These are phyloP conservation scores for Tanypteryx hageni DNA, from an alignment of 2,888 invertebrate species.

Conservation along the genomic window DNA sequence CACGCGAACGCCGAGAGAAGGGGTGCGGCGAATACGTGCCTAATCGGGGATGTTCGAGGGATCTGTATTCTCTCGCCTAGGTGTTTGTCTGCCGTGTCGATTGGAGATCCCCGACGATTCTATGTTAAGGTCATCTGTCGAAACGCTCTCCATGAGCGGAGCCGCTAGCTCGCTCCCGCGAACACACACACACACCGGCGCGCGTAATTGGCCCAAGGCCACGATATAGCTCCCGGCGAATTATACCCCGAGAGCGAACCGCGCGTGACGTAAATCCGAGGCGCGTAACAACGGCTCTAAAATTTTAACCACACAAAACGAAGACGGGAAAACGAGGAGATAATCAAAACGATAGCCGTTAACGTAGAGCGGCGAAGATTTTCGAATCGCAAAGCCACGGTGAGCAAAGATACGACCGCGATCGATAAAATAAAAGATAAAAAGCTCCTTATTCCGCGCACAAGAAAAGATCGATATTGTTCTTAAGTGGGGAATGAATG, in stretches of 20 bases:
- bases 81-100: too few species aligned
- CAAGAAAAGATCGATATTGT: not conserved
- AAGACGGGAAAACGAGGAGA: not conserved
- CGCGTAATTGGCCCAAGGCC: constrained; percentile 1
- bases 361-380: not conserved
- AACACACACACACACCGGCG: not conserved
- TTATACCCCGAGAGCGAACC: not conserved
- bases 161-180: too few species aligned
- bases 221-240: not conserved
- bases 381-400: not conserved
- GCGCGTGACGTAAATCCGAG: not conserved
- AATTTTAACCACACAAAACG: not conserved
- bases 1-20: not conserved
- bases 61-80: too few species aligned
- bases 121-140: not conserved
- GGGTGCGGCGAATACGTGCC: too few species aligned
- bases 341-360: not conserved
- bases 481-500: not conserved
- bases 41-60: too few species aligned
- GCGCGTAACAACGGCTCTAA: not conserved
- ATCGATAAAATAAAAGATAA: not conserved
- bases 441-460: not conserved
- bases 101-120: too few species aligned
- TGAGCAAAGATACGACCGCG: not conserved
- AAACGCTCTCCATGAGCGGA: not conserved